Evolutionary conservation across 2,797 vertebrate species (phyloP), one percentile per base, ranked within the genome.

Genomic region (Rhynchonycteris naso): DNA sequence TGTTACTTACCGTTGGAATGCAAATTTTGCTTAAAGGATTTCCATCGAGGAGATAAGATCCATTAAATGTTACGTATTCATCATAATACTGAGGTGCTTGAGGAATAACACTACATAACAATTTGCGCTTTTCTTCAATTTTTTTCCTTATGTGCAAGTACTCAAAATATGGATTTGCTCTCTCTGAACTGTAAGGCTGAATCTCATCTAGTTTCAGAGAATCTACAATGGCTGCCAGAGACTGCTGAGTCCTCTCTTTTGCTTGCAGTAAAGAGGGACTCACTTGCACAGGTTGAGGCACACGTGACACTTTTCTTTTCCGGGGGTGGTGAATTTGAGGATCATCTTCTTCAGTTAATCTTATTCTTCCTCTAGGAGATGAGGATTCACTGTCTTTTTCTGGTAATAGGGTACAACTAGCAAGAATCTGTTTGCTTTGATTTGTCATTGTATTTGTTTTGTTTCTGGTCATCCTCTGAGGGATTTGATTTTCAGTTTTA

Each of bases 1-100:
- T 5, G 3, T 0, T 96, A 99, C 99, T 99, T 98, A 99, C 99
- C 19, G 99, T 99, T 95, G 99, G 99, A 97, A 99, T 99, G 96
- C 99, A 99, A 96, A 99, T 99, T 97, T 99, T 99, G 99, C 99
- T 99, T 97, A 99, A 99, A 2, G 99, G 99, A 97, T 99, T 99
- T 97, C 99, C 99, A 88, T 99, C 99, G 93, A 99, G 97, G 84
- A 99, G 98, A 98, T 99, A 99, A 15, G 99, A 99, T 87, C 99
- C 99, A 63, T 99, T 99, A 98, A 99, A 99, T 33, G 99, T 99
- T 96, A 99, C 99, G 21, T 99, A 99, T 88, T 99, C 99, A 69
- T 99, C 99, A 0, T 99, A 99, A 98, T 99, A 99, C 97, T 99
- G 99, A n/a, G 99, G 99, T 4, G 99, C 99, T 97, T 99, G 99